Percentiles rank a stretch among this genome's conserved stretches.
Evolutionary conservation across 2,888 invertebrate genomes (phyloP).

Genomic region (Limnephilus marmoratus): DNA sequence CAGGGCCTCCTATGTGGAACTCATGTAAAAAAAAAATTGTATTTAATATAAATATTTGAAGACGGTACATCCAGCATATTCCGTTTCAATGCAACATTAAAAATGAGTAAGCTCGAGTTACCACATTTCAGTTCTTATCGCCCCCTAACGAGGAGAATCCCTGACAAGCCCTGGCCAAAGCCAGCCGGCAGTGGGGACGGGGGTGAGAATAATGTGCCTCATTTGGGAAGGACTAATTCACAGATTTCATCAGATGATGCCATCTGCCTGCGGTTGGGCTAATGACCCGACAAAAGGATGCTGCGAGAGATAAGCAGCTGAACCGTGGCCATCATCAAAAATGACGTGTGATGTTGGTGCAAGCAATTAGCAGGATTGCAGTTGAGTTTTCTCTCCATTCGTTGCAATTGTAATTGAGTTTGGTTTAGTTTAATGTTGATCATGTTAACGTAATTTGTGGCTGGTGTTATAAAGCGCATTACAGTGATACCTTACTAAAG

Average conservation of each 20-base stretch:
- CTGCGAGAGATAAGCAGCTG: not conserved
- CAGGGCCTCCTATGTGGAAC: no score
- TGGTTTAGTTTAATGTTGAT: not conserved
- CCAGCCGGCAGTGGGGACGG: not conserved
- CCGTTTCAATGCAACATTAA: not conserved
- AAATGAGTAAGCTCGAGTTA: not conserved
- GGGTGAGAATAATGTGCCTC: constrained; percentile 18
- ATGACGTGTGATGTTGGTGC: constrained; percentile 2
- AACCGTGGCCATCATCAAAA: constrained; percentile 14
- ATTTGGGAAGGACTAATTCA: constrained; percentile 24
- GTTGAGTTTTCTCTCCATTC: not conserved
- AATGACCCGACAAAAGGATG: constrained; percentile 21
- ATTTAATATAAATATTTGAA: not conserved
- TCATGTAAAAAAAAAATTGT: no score
- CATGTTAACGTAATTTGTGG: not conserved
- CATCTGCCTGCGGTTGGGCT: constrained; percentile 15
- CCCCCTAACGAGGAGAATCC: constrained; percentile 16
- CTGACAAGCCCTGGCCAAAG: not conserved
- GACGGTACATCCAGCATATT: not conserved
- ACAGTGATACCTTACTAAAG: no score
- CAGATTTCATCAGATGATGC: constrained; percentile 19
- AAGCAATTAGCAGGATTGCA: constrained; percentile 16
- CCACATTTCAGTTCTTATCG: constrained; percentile 18
- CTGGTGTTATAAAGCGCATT: not conserved
- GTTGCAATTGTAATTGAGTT: not conserved